Evolutionary conservation across 2,797 vertebrate genomes (phyloP).

Genomic region (Ateles fusciceps): DNA sequence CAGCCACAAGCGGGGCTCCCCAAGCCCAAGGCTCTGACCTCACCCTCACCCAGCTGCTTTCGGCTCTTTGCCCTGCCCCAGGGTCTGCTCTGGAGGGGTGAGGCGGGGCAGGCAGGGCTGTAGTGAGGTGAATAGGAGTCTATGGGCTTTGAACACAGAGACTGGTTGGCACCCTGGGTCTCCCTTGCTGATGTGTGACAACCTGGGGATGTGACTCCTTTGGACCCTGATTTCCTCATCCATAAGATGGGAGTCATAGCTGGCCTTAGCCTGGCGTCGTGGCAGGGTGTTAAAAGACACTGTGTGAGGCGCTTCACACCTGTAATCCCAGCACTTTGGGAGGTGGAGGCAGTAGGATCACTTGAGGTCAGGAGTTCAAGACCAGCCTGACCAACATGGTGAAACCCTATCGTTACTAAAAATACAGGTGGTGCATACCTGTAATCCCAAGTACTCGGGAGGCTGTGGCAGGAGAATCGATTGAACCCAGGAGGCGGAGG

Average conservation of each 20-base stretch:
- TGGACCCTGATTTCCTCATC: background rate
- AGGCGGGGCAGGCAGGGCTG: background rate
- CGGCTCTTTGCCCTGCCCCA: background rate
- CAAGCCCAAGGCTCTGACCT: too few relatives aligned
- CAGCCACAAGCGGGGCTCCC: fast-evolving
- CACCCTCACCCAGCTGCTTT: too few relatives aligned
- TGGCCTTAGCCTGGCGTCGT: background rate
- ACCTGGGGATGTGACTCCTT: background rate
- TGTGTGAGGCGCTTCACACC: too few relatives aligned
- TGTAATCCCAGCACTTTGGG: background rate
- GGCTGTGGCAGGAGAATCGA: too few relatives aligned
- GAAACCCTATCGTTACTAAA: background rate
- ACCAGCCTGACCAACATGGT: background rate
- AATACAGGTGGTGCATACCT: background rate
- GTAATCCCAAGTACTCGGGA: too few relatives aligned
- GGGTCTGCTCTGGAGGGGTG: background rate
- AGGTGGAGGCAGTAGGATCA: background rate
- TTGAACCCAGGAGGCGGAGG: too few relatives aligned
- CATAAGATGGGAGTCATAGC: background rate
- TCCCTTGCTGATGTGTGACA: background rate
- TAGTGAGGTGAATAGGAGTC: background rate
- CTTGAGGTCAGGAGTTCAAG: background rate
- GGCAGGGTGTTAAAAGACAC: fast-evolving
- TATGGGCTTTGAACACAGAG: background rate
- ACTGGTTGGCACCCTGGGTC: background rate